Base-by-base conservation (phyloP, 1,140 invertebrate genomes). In the Hyles vespertilio region DNA sequence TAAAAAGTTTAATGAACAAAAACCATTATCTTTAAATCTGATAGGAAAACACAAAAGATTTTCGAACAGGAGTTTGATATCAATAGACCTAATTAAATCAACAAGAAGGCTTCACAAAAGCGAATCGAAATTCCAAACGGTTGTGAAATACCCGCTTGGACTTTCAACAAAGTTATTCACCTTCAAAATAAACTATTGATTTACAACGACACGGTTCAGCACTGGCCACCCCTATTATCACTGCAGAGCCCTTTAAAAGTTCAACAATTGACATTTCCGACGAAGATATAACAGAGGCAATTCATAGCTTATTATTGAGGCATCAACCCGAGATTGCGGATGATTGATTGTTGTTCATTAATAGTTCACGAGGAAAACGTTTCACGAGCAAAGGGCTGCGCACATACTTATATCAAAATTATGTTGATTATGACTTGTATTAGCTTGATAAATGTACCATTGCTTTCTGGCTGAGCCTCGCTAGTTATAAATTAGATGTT, bases 191-290 rank as follows among this genome's bases (percentile, higher is more conserved):
- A 65, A 64, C 51, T 61, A 69, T 63, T 71, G 69, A 72, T 78
- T 78, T 78, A 78, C 70, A 69, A 58, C 70, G 73, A 70, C 65
- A 74, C 63, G 77, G 77, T 72, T 79, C 77, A 77, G 65, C 63
- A 66, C 49, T 54, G 65, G 51, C 63, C 69, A 73, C 70, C 71
- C 67, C 70, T 61, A 67, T 71, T 70, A 70, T 72, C 57, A 70
- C 66, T 60, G 59, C 12, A 53, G 58, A 65, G 58, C 67, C 69
- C 69, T 66, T 67, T 65, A 61, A 79, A 82, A 82, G 79, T 80
- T 82, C 79, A 82, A 72, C 69, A 61, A 70, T 71, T 80, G 79
- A 75, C 77, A 82, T 82, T 82, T 74, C 51, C 59, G 46, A 70
- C 57, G 63, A 72, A 64, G 70, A 74, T 74, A 73, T 79, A 76